Conservation (phyloP, 2,797 vertebrate species). For the Gorsachius magnificus region DNA sequence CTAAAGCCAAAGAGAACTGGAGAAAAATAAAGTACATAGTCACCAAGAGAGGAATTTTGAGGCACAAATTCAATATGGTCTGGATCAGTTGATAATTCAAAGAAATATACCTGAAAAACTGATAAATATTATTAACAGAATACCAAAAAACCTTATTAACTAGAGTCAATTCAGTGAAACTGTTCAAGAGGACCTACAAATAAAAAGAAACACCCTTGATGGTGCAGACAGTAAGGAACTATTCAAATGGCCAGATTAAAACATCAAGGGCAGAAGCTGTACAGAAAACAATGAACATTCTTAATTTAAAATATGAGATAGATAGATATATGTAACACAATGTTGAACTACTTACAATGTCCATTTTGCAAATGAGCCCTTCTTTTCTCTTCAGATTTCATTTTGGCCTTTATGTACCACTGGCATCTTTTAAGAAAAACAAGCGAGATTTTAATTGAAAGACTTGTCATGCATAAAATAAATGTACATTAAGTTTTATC, state of each 20-base stretch:
- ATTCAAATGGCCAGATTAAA: neutral
- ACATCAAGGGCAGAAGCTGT: neutral
- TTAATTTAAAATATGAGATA: neutral
- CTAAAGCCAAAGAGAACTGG: neutral
- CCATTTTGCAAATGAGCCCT: conserved; percentile 91
- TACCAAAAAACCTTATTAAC: neutral
- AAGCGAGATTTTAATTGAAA: conserved; percentile 29
- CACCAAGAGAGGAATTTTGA: neutral
- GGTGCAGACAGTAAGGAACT: neutral
- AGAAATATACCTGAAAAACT: conserved; percentile 10
- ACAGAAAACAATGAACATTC: neutral
- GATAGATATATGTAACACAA: neutral
- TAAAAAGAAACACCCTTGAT: neutral
- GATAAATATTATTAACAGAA: conserved; percentile 5
- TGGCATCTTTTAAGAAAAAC: conserved; percentile 86
- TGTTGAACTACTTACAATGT: conserved; percentile 79
- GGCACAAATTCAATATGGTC: neutral
- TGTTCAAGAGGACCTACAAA: neutral
- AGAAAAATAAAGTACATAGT: neutral
- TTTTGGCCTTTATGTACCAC: conserved; percentile 97
- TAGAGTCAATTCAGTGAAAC: neutral
- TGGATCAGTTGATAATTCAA: conserved; percentile 21
- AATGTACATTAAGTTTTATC: neutral
- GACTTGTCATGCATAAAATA: neutral
- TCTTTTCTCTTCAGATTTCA: conserved; percentile 97